Conservation (phyloP, 2,113 vertebrate genomes). For the Osmerus mordax region DNA sequence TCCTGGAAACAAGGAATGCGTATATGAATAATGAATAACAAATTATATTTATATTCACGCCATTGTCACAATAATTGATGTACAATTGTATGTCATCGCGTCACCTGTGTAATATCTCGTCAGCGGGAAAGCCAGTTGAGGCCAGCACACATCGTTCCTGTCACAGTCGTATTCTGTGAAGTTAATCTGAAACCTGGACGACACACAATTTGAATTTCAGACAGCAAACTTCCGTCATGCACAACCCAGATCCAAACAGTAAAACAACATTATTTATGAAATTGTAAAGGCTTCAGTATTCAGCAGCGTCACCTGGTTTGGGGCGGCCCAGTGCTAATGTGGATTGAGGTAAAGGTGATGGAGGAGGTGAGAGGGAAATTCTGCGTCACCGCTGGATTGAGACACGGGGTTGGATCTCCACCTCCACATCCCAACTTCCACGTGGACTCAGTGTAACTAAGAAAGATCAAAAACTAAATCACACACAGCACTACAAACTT, state of each 20-base stretch:
- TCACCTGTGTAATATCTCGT: constrained; percentile 87
- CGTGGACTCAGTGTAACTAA: constrained; percentile 73
- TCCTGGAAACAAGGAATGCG: constrained; percentile 64
- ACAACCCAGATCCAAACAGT: too few relatives aligned
- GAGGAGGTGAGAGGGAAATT: constrained; percentile 79
- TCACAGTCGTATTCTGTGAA: constrained; percentile 92
- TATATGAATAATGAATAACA: constrained; percentile 7
- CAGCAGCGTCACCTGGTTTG: constrained; percentile 75
- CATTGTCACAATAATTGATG: neutral
- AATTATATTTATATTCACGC: neutral
- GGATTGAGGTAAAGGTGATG: constrained; percentile 83
- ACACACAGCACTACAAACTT: neutral
- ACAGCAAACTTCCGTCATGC: constrained; percentile 90
- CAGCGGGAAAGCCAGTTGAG: constrained; percentile 77
- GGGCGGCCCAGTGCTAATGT: constrained; percentile 63
- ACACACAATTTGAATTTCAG: constrained; percentile 31
- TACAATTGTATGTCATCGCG: neutral
- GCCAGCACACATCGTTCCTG: constrained; percentile 92
- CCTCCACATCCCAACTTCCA: constrained; percentile 82
- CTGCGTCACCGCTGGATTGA: constrained; percentile 54
- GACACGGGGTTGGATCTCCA: constrained; percentile 57
- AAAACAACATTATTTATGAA: too few relatives aligned
- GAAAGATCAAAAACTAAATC: constrained; percentile 4
- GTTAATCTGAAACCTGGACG: constrained; percentile 84
- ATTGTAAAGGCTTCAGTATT: neutral